Evolutionary conservation across 2,113 vertebrate species (phyloP), one percentile per base, ranked within the genome.

Genomic region (Nesoenas mayeri): DNA sequence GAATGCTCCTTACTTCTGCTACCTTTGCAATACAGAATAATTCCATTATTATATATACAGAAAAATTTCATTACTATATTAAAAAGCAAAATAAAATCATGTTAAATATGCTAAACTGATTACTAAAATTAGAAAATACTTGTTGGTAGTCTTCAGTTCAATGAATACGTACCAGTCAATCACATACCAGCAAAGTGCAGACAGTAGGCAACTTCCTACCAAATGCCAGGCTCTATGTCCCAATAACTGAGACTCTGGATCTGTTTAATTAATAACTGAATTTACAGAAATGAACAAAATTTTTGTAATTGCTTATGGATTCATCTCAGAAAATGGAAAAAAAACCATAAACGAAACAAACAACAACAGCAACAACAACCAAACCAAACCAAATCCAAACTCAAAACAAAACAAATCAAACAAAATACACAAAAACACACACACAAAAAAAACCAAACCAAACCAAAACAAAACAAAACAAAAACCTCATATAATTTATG

Each of bases 331-430:
- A 77, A 89, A 36, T 4, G 4, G 2, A 6, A 2, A 28, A 7
- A 4, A 51, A 12, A n/a, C n/a, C 53, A n/a, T 50, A 21, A 56
- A 5, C 0, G 28, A 26, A 28, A 3, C 3, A 9, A 47, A 47
- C 7, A 6, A 42, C 71, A 22, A 3, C 7, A 6, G 40, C 71
- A 22, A 3, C 44, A 18, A 44, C 16, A 44, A 44, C 17, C 44
- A 44, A 47, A 47, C 18, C 44, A 47, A 47, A 47, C 44, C 44
- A 47, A 47, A 47, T 8, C 44, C 44, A 47, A 44, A 44, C 7
- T 44, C 42, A 44, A 17, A 44, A 17, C 44, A 47, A 47, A 47
- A 18, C 44, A 47, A 19, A 47, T 18, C 44, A 47, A 47, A 47
- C 44, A 47, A 47, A 47, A 47, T 47, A 47, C 18, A 19, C 44